Percentiles rank a stretch among this genome's conserved stretches.
Conservation (phyloP, 1,140 invertebrate genomes). For the Teleogryllus occipitalis region DNA sequence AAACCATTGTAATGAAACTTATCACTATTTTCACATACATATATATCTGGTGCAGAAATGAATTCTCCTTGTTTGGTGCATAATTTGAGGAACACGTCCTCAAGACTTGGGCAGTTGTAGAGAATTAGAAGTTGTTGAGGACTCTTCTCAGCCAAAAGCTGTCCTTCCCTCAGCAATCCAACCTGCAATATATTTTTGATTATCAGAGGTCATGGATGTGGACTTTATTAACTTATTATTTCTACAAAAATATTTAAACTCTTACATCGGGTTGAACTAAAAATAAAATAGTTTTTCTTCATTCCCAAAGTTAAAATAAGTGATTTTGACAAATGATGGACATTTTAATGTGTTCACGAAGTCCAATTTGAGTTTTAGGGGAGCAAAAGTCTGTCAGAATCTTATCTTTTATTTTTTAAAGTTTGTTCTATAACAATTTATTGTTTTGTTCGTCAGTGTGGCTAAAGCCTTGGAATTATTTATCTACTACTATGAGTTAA, state of each 20-base stretch:
- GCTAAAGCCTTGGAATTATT: too few species aligned
- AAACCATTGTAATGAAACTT: not conserved
- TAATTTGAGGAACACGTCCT: conserved; percentile 64
- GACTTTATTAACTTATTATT: not conserved
- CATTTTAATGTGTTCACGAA: too few species aligned
- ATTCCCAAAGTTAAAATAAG: too few species aligned
- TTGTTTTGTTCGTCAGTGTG: too few species aligned
- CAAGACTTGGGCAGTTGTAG: conserved; percentile 56
- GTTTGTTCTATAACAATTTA: too few species aligned
- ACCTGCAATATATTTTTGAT: conserved; percentile 47
- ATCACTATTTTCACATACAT: not conserved
- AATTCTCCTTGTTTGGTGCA: conserved; percentile 47
- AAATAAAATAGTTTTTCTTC: too few species aligned
- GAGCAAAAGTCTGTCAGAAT: too few species aligned
- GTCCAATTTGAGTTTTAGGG: too few species aligned
- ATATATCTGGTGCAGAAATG: not conserved
- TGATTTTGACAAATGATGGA: too few species aligned
- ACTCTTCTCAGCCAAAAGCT: conserved; percentile 74
- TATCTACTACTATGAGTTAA: too few species aligned
- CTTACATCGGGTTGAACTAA: too few species aligned
- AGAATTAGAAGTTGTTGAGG: conserved; percentile 55
- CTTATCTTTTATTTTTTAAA: too few species aligned
- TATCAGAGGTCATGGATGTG: not conserved
- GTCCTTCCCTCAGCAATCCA: conserved; percentile 78
- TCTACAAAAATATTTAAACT: not conserved